Evolutionary conservation across 2,888 invertebrate species (phyloP).

Genomic region (Conus canariensis): DNA sequence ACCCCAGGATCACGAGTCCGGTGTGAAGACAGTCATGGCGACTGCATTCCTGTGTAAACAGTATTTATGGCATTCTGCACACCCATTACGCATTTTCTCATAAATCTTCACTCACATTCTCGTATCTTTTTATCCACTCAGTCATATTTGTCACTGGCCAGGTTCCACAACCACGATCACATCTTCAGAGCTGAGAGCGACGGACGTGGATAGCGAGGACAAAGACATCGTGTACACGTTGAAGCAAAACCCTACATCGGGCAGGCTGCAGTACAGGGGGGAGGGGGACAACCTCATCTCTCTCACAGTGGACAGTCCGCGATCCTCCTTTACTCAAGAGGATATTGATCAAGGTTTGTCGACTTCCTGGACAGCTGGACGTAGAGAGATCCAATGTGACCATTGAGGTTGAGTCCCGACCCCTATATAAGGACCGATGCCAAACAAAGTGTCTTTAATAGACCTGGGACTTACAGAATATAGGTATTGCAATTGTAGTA

Average conservation of each 20-base stretch:
- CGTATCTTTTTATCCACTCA: no score
- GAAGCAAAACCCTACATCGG: constrained; percentile 66
- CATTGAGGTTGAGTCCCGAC: no score
- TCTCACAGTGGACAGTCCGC: constrained; percentile 56
- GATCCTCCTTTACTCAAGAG: constrained; percentile 66
- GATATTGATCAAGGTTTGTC: constrained; percentile 69
- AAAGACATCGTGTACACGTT: constrained; percentile 67
- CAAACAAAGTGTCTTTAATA: no score
- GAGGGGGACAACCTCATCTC: constrained; percentile 42
- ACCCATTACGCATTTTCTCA: no score
- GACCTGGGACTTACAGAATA: no score
- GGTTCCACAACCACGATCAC: constrained; percentile 68
- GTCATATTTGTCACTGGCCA: constrained; percentile 37
- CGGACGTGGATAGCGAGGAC: constrained; percentile 75
- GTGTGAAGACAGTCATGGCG: background rate
- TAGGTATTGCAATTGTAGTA: no score
- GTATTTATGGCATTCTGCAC: no score
- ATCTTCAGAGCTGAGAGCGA: constrained; percentile 63
- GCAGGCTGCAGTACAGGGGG: constrained; percentile 59
- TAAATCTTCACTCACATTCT: no score
- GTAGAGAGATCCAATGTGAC: background rate
- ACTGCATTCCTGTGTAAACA: no score
- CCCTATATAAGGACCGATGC: no score
- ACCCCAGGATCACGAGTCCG: background rate
- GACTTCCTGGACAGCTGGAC: background rate